Evolutionary conservation across 2,797 vertebrate genomes (phyloP), one percentile per base, ranked within the genome.

Genomic region (Vespertilio murinus): DNA sequence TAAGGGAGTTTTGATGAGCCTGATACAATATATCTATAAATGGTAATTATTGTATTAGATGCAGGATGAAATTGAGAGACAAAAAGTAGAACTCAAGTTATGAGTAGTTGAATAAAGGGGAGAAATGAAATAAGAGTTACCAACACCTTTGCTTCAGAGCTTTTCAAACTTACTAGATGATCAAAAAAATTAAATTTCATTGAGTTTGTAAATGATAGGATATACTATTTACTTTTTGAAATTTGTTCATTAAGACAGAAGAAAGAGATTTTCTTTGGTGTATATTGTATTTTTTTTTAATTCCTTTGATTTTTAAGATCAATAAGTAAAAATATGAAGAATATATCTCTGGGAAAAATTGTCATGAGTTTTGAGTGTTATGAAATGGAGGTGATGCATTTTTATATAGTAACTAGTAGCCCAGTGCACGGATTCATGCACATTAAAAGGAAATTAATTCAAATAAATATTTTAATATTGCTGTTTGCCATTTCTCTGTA

Each of bases 111-210:
- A 70, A 80, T 80, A 28, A 91, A 81, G n/a, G 35, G 33, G 23
- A 77, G 67, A 38, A 70, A 56, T 65, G 22, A 90, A 82, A 28
- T 67, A 45, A 80, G 42, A 30, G n/a, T 42, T 20, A 13, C 2
- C 52, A n/a, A 75, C 42, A n/a, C 7, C 59, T 61, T 77, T 86
- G 33, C 81, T 78, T 90, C 52, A 82, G 47, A 65, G 52, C 10
- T 82, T 90, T 45, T n/a, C 35, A 10, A 30, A 87, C 86, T 82
- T 82, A 65, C 17, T 96, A 92, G 59, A 47, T 70, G 67, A 47
- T 64, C 1, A 54, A 69, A 35, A 82, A 84, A 71, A 35, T 4
- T 56, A 94, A 69, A 18, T 20, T 45, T 23, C 52, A 77, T 42
- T 80, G 67, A 95, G 40, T 83, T 94, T 94, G 45, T 56, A 65